A percentile compares a stretch with the other conserved stretches of the same genome.
phyloP scores from a whole-genome alignment of 2,888 invertebrate species.

The Physocephala rufipes region DNA sequence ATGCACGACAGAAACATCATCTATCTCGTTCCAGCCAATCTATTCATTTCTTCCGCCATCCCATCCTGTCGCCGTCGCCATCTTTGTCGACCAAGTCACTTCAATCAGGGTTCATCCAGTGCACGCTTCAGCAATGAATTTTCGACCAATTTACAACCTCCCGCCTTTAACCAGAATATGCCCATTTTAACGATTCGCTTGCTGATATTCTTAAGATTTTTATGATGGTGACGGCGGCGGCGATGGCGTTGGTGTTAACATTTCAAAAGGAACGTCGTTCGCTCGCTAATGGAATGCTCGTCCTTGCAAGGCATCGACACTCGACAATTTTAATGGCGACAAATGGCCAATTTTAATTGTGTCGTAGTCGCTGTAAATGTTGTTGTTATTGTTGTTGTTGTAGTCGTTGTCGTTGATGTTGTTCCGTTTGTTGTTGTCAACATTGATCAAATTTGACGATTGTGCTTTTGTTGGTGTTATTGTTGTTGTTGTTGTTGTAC shows the following conservation, averaged over 20 bases:
- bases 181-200: too few species aligned
- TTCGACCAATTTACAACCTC: background rate
- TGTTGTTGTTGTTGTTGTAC: slow-evolving; percentile 1
- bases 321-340: slow-evolving; percentile 12
- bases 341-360: slow-evolving; percentile 20
- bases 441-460: background rate
- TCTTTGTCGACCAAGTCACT: background rate
- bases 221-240: background rate
- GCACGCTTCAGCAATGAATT: too few species aligned
- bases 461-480: background rate
- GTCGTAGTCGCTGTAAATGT: background rate
- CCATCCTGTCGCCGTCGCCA: background rate
- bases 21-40: background rate
- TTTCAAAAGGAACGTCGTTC: background rate
- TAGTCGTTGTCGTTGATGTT: background rate
- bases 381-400: slow-evolving; percentile 9
- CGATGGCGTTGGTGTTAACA: too few species aligned
- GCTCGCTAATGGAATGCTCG: background rate
- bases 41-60: background rate
- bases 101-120: background rate
- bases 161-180: too few species aligned
- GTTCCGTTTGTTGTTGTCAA: background rate
- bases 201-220: background rate
- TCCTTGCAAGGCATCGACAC: background rate
- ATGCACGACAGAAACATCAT: background rate